phyloP scores from a whole-genome alignment of 37 sponge, comb jelly and placozoan species.

The Tethya wilhelma region DNA sequence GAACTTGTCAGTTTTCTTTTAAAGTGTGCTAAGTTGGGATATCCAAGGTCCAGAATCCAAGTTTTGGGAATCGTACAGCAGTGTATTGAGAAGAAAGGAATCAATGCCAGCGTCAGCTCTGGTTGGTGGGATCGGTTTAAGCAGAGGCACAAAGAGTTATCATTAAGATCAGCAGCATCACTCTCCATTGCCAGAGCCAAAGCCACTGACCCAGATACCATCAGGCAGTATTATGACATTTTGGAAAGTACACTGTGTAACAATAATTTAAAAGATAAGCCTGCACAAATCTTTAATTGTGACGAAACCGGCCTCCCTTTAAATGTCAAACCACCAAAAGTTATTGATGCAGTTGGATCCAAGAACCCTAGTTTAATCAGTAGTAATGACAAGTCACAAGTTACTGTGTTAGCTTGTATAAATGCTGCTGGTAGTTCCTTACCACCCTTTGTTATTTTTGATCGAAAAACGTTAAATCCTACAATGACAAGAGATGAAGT shows the following conservation, averaged over 20 bases:
- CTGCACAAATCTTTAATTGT: no score
- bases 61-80: background rate
- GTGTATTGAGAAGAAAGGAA: constrained; percentile 22
- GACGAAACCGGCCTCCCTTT: constrained; percentile 58
- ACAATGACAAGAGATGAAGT: constrained; percentile 3
- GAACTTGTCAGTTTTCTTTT: background rate
- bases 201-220: background rate
- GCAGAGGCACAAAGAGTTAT: constrained; percentile 2
- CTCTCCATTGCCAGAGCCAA: constrained; percentile 9
- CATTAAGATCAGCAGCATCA: background rate
- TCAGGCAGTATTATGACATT: constrained; percentile 21
- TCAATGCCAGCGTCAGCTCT: background rate
- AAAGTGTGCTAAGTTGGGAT: background rate
- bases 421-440: no score
- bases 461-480: constrained; percentile 10
- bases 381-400: constrained; percentile 45
- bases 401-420: constrained; percentile 60
- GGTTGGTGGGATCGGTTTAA: constrained; percentile 43
- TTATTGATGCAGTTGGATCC: background rate
- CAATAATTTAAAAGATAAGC: constrained; percentile 38
- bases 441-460: constrained; percentile 57
- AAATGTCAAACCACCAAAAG: background rate
- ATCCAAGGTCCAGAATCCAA: background rate
- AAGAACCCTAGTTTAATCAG: background rate
- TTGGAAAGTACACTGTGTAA: background rate